These are phyloP conservation scores for Scolopax mira DNA, from an alignment of 2,113 vertebrate genomes.

Conservation along the genomic window DNA sequence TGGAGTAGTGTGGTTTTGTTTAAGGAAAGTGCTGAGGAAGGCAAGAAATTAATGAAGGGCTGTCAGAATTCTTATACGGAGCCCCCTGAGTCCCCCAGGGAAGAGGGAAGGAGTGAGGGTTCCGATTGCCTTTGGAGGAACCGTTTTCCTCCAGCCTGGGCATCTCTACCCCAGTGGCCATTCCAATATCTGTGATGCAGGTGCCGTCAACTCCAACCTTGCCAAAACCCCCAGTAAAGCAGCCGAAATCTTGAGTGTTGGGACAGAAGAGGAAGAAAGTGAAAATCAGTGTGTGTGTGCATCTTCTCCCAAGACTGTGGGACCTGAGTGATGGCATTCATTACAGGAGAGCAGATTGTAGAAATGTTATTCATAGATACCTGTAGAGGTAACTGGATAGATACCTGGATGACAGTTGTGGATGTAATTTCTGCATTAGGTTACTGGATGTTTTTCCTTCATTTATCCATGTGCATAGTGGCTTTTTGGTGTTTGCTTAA, in stretches of 20 bases:
- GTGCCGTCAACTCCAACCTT: background rate
- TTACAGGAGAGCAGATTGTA: background rate
- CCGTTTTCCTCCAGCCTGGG: fast-evolving
- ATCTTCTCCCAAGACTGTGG: background rate
- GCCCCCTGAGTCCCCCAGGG: background rate
- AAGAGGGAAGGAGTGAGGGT: background rate
- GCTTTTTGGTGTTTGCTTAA: background rate
- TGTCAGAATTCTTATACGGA: background rate
- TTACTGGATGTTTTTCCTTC: background rate
- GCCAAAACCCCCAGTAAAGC: background rate
- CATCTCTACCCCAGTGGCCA: too few relatives aligned
- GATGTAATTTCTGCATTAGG: background rate
- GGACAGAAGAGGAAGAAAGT: background rate
- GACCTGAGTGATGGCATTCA: background rate
- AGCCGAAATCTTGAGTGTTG: background rate
- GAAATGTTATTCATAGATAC: background rate
- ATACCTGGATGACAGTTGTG: background rate
- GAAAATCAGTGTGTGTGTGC: background rate
- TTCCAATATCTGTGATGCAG: background rate
- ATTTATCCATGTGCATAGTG: background rate
- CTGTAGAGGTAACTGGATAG: too few relatives aligned
- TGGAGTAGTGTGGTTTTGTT: background rate
- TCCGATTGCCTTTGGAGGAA: background rate
- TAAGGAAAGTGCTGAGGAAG: constrained; percentile 30
- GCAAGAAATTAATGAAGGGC: constrained; percentile 16